These are phyloP conservation scores for Lemur catta DNA, from an alignment of 2,797 vertebrate genomes.

Conservation along the genomic window DNA sequence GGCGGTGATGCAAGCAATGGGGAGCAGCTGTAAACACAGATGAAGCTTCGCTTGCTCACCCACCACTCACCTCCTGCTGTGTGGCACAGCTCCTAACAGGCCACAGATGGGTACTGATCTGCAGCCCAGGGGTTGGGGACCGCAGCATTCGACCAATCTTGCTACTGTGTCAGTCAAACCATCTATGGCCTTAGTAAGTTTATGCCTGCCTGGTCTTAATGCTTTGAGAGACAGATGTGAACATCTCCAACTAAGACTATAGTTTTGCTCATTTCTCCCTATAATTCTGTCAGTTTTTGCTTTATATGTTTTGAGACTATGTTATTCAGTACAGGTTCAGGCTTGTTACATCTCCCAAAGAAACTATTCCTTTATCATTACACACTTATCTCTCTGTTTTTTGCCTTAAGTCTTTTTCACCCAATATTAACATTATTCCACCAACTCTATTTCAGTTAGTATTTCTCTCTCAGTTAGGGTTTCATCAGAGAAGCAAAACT, in stretches of 20 bases:
- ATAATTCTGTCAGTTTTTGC: neutral
- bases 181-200: neutral
- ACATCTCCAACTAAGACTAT: neutral
- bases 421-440: neutral
- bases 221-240: neutral
- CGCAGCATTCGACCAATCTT: neutral
- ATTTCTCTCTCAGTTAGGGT: neutral
- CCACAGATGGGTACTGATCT: too few relatives aligned
- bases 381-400: neutral
- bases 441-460: neutral
- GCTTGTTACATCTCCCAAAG: neutral
- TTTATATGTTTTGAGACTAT: neutral
- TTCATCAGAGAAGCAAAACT: neutral
- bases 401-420: neutral
- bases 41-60: too few relatives aligned
- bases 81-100: too few relatives aligned
- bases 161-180: neutral
- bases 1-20: too few relatives aligned
- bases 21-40: too few relatives aligned
- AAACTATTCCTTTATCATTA: neutral
- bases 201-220: neutral
- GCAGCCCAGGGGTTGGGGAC: too few relatives aligned
- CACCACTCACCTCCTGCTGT: too few relatives aligned
- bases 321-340: neutral
- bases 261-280: neutral